A percentile compares a stretch with the other conserved stretches of the same genome.
These are phyloP conservation scores for Lacanobia oleracea DNA, from an alignment of 2,888 invertebrate species.

Conservation along the genomic window DNA sequence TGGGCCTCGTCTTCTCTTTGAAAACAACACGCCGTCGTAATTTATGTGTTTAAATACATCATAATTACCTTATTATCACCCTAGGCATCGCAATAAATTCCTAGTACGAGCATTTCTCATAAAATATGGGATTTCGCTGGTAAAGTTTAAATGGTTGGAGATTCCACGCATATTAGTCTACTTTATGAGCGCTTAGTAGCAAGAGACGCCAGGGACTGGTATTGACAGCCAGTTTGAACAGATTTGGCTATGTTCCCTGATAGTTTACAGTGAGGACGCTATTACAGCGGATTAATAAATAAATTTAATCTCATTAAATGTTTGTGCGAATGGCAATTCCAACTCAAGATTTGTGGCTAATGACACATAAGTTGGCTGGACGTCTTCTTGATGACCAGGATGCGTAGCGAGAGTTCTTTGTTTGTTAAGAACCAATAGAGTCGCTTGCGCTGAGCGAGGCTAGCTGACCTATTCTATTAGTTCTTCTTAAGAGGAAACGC, in stretches of 20 bases:
- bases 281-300: not conserved
- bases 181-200: constrained; percentile 1
- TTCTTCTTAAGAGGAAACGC: no score
- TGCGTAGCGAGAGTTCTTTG: no score
- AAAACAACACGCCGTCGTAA: no score
- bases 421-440: no score
- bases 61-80: not conserved
- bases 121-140: not conserved
- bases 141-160: constrained; percentile 11
- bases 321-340: not conserved
- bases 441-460: no score
- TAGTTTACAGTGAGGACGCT: not conserved
- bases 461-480: no score
- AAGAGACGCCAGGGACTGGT: not conserved
- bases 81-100: not conserved
- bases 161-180: constrained; percentile 28
- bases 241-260: constrained; percentile 26
- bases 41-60: no score
- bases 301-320: constrained; percentile 7
- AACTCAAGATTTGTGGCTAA: not conserved
- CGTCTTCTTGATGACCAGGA: no score
- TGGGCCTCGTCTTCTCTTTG: no score
- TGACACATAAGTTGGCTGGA: not conserved
- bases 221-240: constrained; percentile 10
- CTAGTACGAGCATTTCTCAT: constrained; percentile 2